Percentiles rank a stretch among this genome's conserved stretches.
phyloP scores from a whole-genome alignment of 1,140 invertebrate species.

The Homarus americanus region DNA sequence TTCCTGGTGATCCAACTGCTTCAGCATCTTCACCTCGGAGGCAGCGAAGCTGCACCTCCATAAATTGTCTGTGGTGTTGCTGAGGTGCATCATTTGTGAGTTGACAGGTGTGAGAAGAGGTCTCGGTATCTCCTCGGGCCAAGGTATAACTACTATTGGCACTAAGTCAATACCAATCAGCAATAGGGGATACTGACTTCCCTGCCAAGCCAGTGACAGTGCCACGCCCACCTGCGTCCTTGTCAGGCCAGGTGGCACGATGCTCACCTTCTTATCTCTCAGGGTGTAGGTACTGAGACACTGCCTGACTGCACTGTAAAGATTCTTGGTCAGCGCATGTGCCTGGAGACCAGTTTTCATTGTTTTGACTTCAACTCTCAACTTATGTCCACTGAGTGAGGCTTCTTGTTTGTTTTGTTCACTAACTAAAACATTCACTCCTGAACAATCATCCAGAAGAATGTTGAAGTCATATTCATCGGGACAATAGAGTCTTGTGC shows the following conservation, averaged over 20 bases:
- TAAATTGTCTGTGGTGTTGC: neutral
- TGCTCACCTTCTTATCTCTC: neutral
- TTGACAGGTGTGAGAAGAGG: neutral
- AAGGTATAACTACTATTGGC: conserved; percentile 6
- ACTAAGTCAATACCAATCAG: conserved; percentile 38
- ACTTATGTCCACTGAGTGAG: neutral
- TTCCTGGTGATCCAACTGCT: neutral
- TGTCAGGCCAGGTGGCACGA: conserved; percentile 19
- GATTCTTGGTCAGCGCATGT: neutral
- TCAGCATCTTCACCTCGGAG: neutral
- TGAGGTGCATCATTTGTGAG: neutral
- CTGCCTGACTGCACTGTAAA: neutral
- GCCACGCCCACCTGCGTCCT: conserved; percentile 13
- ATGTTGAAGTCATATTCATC: conserved; percentile 43
- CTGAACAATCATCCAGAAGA: neutral
- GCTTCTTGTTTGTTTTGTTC: neutral
- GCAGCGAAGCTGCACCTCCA: conserved; percentile 25
- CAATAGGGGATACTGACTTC: conserved; percentile 6
- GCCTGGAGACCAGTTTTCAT: neutral
- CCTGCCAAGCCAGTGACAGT: conserved; percentile 28
- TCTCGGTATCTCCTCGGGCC: neutral
- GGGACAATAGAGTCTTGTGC: conserved; percentile 8
- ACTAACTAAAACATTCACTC: neutral
- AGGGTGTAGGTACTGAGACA: neutral
- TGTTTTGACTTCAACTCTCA: neutral